These are phyloP conservation scores for Rhodophaea formosa DNA, from an alignment of 2,888 invertebrate species.

Conservation along the genomic window DNA sequence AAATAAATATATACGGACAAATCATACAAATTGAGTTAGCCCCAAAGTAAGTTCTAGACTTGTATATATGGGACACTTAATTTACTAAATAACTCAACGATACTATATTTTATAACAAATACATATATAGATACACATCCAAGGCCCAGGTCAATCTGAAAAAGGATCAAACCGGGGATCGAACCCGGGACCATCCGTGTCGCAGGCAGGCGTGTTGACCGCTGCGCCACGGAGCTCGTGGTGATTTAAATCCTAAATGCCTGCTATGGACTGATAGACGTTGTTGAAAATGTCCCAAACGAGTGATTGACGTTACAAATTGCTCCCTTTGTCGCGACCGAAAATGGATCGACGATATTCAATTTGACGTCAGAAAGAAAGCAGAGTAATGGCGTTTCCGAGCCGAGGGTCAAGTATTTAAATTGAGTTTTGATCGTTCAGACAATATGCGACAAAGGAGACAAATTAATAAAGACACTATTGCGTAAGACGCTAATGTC, in stretches of 20 bases:
- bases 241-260: not conserved
- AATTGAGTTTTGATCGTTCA: not conserved
- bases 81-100: too few species aligned
- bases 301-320: slow-evolving; percentile 52
- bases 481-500: too few species aligned
- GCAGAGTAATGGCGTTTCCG: slow-evolving; percentile 22
- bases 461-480: not conserved
- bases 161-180: too few species aligned
- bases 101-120: too few species aligned
- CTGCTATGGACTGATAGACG: not conserved
- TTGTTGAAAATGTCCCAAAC: slow-evolving; percentile 10
- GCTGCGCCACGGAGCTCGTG: too few species aligned
- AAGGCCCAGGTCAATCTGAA: too few species aligned
- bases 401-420: not conserved
- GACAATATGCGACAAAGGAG: not conserved
- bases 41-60: too few species aligned
- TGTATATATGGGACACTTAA: too few species aligned
- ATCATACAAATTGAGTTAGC: too few species aligned
- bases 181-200: too few species aligned
- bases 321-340: slow-evolving; percentile 44
- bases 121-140: not conserved
- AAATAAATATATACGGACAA: too few species aligned
- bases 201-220: too few species aligned
- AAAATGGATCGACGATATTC: slow-evolving; percentile 41
- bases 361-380: slow-evolving; percentile 38